A percentile compares a stretch with the other conserved stretches of the same genome.
phyloP scores from a whole-genome alignment of 2,113 vertebrate species.

The Phyllostomus discolor region DNA sequence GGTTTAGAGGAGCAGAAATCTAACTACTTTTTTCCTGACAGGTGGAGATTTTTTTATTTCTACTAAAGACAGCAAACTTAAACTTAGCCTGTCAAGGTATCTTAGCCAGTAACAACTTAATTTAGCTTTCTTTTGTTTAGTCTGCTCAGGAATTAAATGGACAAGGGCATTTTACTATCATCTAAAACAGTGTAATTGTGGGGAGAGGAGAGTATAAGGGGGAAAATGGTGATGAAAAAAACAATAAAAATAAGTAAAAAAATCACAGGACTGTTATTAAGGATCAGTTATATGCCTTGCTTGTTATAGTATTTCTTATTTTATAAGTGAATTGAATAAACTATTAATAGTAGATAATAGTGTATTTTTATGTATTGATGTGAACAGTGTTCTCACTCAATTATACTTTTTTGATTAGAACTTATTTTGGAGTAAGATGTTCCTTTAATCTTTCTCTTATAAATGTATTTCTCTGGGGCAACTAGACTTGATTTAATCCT shows the following conservation, averaged over 20 bases:
- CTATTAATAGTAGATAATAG: neutral
- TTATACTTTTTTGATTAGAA: neutral
- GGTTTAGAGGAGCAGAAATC: neutral
- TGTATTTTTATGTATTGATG: neutral
- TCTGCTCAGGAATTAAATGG: neutral
- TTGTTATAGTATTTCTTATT: neutral
- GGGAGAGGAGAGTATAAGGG: too few relatives aligned
- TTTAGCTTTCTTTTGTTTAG: neutral
- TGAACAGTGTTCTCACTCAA: neutral
- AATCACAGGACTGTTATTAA: neutral
- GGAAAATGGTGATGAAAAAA: too few relatives aligned
- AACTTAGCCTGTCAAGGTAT: neutral
- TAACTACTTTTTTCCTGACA: neutral
- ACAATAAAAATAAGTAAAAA: neutral
- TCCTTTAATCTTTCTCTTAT: neutral
- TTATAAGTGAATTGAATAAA: neutral
- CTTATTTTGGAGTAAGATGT: neutral
- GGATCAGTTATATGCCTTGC: neutral
- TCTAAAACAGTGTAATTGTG: neutral
- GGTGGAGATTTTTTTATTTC: neutral
- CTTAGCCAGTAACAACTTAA: neutral
- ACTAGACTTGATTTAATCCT: too few relatives aligned
- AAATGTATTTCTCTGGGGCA: neutral
- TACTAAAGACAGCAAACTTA: neutral
- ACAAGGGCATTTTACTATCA: neutral